Percentiles rank a stretch among this genome's conserved stretches.
Evolutionary conservation across 1,140 invertebrate genomes (phyloP).

Genomic region (Coenobita brevimanus): DNA sequence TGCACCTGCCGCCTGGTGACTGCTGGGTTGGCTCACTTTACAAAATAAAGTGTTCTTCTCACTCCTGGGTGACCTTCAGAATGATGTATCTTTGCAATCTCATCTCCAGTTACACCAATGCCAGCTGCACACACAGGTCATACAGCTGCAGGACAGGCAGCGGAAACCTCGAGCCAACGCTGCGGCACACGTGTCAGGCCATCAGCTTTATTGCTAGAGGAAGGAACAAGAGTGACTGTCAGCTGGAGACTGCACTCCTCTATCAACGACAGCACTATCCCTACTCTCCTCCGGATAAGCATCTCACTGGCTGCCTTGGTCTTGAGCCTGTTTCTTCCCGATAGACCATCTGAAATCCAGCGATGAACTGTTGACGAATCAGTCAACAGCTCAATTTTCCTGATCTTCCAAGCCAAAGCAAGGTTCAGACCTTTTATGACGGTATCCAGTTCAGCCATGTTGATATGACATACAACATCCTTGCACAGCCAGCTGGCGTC

Average conservation of each 20-base stretch:
- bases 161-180: not conserved
- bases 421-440: not conserved
- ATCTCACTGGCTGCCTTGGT: not conserved
- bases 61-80: not conserved
- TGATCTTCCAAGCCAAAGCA: constrained; percentile 8
- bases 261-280: not conserved
- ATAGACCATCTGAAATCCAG: too few species aligned
- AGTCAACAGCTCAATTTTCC: not conserved
- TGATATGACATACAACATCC: too few species aligned
- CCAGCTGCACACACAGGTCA: not conserved
- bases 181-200: not conserved
- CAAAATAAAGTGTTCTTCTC: constrained; percentile 12
- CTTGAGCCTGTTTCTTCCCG: not conserved
- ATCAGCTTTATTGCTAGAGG: not conserved
- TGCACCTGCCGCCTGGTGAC: not conserved
- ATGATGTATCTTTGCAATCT: not conserved
- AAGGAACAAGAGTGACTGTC: not conserved
- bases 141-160: not conserved
- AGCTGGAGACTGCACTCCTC: not conserved
- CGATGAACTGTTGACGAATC: constrained; percentile 3
- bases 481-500: constrained; percentile 4
- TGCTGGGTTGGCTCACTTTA: not conserved
- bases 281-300: constrained; percentile 12
- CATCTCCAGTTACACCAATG: not conserved
- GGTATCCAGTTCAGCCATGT: constrained; percentile 7